These are phyloP conservation scores for Brienomyrus brachyistius DNA, from an alignment of 2,113 vertebrate genomes.

Conservation along the genomic window DNA sequence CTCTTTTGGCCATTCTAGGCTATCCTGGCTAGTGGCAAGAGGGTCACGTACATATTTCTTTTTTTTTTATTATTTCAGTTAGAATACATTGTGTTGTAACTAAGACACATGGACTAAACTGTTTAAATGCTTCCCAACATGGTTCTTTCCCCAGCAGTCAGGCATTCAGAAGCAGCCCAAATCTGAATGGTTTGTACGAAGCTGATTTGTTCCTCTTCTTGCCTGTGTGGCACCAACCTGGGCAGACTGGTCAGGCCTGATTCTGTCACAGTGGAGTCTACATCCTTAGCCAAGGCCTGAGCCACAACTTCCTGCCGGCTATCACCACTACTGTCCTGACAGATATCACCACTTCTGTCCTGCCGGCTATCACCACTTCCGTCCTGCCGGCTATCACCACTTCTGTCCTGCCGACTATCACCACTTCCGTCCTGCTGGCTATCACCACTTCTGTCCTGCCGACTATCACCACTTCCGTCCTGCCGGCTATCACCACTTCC, in stretches of 20 bases:
- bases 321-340: background rate
- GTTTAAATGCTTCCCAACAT: background rate
- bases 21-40: background rate
- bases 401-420: too few relatives aligned
- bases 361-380: background rate
- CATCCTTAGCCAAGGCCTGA: background rate
- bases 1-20: background rate
- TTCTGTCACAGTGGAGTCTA: background rate
- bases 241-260: background rate
- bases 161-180: background rate
- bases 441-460: too few relatives aligned
- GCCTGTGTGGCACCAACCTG: background rate
- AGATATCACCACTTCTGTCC: background rate
- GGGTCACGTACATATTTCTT: background rate
- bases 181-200: background rate
- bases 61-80: background rate
- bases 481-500: too few relatives aligned
- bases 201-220: background rate
- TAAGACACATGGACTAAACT: background rate
- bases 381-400: background rate
- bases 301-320: background rate
- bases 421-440: too few relatives aligned
- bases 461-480: too few relatives aligned
- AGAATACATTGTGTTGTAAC: background rate
- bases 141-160: background rate